Evolutionary conservation across 2,888 invertebrate species (phyloP).

Genomic region (Poecilus cupreus): DNA sequence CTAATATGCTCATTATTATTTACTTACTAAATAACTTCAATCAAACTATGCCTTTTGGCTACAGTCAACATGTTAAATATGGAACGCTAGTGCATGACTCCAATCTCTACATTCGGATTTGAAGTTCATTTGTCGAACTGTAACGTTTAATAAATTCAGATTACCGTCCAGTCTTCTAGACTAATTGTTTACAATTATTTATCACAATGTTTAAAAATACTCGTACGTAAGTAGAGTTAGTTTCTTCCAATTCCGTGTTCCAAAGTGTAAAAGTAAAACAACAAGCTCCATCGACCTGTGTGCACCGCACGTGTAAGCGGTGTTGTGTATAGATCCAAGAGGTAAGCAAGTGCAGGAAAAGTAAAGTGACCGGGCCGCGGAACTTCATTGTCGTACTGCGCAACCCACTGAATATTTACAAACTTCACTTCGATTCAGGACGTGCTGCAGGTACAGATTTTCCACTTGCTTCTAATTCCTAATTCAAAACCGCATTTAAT

Average conservation of each 20-base stretch:
- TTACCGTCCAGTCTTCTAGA: too few relatives aligned
- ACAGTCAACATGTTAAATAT: too few relatives aligned
- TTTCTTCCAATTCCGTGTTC: neutral
- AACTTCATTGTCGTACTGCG: slow-evolving; percentile 37
- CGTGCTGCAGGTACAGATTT: slow-evolving; percentile 23
- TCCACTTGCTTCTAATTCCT: neutral
- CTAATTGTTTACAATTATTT: too few relatives aligned
- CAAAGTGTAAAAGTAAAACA: neutral
- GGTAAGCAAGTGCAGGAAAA: slow-evolving; percentile 15
- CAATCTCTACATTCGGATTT: too few relatives aligned
- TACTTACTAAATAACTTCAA: too few relatives aligned
- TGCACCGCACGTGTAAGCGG: slow-evolving; percentile 1
- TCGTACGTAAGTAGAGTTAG: too few relatives aligned
- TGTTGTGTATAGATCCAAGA: slow-evolving; percentile 19
- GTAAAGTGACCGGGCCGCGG: neutral
- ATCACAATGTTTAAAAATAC: too few relatives aligned
- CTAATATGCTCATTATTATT: too few relatives aligned
- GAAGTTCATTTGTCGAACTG: too few relatives aligned
- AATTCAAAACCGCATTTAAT: slow-evolving; percentile 20
- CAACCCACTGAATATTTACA: slow-evolving; percentile 26
- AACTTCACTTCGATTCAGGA: slow-evolving; percentile 33
- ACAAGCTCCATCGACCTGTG: slow-evolving; percentile 9
- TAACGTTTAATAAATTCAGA: too few relatives aligned
- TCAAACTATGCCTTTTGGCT: too few relatives aligned
- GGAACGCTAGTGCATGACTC: too few relatives aligned